Base-by-base conservation (phyloP, 2,888 invertebrate genomes). In the Lysandra coridon region DNA sequence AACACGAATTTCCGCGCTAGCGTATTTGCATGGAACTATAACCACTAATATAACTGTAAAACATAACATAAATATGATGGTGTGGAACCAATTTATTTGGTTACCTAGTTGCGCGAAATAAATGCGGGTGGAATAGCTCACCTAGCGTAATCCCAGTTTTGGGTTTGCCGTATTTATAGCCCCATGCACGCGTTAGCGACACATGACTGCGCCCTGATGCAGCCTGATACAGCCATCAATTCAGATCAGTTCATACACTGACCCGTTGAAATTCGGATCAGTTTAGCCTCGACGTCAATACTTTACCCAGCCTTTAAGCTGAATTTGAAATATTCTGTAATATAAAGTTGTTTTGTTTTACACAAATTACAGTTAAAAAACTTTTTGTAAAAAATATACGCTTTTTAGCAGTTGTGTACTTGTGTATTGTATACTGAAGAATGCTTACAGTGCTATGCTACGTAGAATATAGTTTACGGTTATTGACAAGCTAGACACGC, bases 161-260 rank as follows among this genome's bases (percentile, higher is more conserved):
- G 74, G 74, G 74, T 74, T 74, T 44, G 40, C 73, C 74, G 44
- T 74, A 74, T 74, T 74, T 44, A 74, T 74, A 44, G 74, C 74
- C 44, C 44, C 74, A 44, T 74, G 74, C 74, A 69, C 69, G 33
- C 69, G 33, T 69, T 69, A 33, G 69, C 5, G 14, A 37, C 69
- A 37, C 69, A 69, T 69, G 69, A 69, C 14, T 69, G 69, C 33
- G 33, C 69, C 69, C 69, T 69, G 69, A 69, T 69, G 76, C 44
- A 30, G 49, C 23, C 57, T 57, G 76, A 76, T 76, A 53, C 76
- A 53, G 53, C 76, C 33, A 76, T 76, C 57, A 76, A 57, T 76
- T 76, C 33, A 76, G 76, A 76, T 76, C 76, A 53, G 76, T 33
- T 69, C 69, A 69, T 69, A 69, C 69, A 69, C 33, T 69, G 69